phyloP scores from a whole-genome alignment of 2,113 vertebrate species.

The Shinisaurus crocodilurus region DNA sequence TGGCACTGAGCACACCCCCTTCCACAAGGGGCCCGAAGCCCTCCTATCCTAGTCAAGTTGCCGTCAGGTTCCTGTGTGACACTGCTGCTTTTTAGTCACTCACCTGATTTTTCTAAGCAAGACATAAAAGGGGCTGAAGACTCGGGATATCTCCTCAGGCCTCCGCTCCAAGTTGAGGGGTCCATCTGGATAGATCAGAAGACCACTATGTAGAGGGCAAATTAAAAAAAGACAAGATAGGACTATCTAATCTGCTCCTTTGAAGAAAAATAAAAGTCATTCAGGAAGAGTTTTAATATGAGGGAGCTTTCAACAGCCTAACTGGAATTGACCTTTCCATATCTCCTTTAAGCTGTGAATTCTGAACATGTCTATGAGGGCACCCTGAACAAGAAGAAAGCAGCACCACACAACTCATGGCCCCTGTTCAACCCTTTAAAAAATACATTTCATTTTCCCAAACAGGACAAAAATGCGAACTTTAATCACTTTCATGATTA shows the following conservation, averaged over 20 bases:
- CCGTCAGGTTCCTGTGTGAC: background rate
- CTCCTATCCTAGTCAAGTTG: background rate
- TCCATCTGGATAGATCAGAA: conserved; percentile 80
- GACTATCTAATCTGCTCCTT: too few relatives aligned
- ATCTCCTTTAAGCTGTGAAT: background rate
- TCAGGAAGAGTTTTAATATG: background rate
- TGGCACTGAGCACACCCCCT: background rate
- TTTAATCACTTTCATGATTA: background rate
- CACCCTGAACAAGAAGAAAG: background rate
- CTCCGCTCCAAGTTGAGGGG: conserved; percentile 74
- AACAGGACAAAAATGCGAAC: background rate
- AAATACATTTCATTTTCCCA: background rate
- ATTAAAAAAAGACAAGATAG: background rate
- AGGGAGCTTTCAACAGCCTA: background rate
- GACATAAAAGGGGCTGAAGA: conserved; percentile 79
- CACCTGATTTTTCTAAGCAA: conserved; percentile 79
- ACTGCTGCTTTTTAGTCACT: too few relatives aligned
- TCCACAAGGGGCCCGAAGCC: background rate
- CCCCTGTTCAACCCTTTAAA: background rate
- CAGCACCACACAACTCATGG: background rate
- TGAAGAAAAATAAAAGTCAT: too few relatives aligned
- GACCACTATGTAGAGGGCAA: conserved; percentile 61
- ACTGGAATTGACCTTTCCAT: background rate
- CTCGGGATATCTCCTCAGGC: conserved; percentile 74
- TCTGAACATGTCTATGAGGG: background rate